Evolutionary conservation across 2,888 invertebrate species (phyloP), one percentile per base, ranked within the genome.

Genomic region (Diabrotica balteata): DNA sequence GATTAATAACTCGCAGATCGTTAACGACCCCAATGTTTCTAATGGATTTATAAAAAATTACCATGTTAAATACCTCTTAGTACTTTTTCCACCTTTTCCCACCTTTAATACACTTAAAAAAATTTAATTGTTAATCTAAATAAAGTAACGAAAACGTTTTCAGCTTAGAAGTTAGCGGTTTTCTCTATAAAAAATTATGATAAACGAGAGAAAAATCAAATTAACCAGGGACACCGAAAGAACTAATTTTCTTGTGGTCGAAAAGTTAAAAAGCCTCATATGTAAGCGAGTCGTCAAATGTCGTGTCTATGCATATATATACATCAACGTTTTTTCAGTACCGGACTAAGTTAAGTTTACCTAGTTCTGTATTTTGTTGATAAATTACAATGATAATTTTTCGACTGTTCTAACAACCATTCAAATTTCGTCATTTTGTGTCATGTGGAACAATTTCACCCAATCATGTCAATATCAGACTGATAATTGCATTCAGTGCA

Each of bases 161-260:
- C 43, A 59, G 51, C 44, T 9, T 8, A 22, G 44, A 57, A 17
- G 45, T 63, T 63, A 63, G 43, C 43, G 55, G 10, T 63, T 63
- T 55, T 11, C 17, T 10, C 50, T 51, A 11, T 50, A 50, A 55
- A 67, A 55, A 67, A 58, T 47, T 9, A 75, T 74, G 75, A 76
- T 73, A 72, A 71, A 74, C 75, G 74, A 75, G 72, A 71, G 73
- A 72, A 73, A 75, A 76, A 76, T 76, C 73, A 69, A 76, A 76
- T 76, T 76, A 76, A 70, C 69, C 70, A 72, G 72, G 74, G 72
- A 73, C 69, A 73, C 71, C 69, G 72, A 71, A 73, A 72, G 73
- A 73, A 72, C 73, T 75, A 75, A 76, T 74, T 76, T 73, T 75
- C 75, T 74, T 75, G 74, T 61, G 72, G 72, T 69, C 74, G 75